Percentiles rank a stretch among this genome's conserved stretches.
Evolutionary conservation across 1,140 invertebrate species (phyloP).

Genomic region (Zaprionus vittiger): DNA sequence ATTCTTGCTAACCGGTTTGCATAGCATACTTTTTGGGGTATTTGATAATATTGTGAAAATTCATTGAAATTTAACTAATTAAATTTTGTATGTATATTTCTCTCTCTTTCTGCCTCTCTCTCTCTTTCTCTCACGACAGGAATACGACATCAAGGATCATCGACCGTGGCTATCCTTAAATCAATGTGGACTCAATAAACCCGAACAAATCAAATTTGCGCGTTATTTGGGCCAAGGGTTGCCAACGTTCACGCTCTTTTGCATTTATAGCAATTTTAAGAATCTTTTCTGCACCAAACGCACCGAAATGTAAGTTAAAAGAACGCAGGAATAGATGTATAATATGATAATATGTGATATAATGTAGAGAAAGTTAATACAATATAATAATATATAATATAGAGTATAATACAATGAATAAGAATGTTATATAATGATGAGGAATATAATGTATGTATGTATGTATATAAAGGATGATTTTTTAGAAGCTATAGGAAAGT

Average conservation of each 20-base stretch:
- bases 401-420: too few species aligned
- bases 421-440: background rate
- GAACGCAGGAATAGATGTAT: background rate
- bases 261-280: conserved; percentile 84
- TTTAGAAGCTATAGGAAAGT: too few species aligned
- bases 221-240: conserved; percentile 82
- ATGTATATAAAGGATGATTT: too few species aligned
- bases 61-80: conserved; percentile 5
- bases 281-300: conserved; percentile 84
- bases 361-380: too few species aligned
- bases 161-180: conserved; percentile 81
- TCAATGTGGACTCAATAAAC: conserved; percentile 82
- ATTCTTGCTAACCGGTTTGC: background rate
- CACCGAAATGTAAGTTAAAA: conserved; percentile 78
- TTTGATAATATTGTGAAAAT: conserved; percentile 19
- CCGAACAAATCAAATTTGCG: conserved; percentile 83
- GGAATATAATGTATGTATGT: too few species aligned
- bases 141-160: conserved; percentile 83
- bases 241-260: conserved; percentile 83
- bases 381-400: too few species aligned
- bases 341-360: too few species aligned
- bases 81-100: background rate
- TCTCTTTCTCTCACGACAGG: conserved; percentile 44
- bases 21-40: conserved; percentile 32
- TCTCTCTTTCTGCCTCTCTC: background rate